Evolutionary conservation across 2,888 invertebrate species (phyloP).

Genomic region (Caenorhabditis angaria): DNA sequence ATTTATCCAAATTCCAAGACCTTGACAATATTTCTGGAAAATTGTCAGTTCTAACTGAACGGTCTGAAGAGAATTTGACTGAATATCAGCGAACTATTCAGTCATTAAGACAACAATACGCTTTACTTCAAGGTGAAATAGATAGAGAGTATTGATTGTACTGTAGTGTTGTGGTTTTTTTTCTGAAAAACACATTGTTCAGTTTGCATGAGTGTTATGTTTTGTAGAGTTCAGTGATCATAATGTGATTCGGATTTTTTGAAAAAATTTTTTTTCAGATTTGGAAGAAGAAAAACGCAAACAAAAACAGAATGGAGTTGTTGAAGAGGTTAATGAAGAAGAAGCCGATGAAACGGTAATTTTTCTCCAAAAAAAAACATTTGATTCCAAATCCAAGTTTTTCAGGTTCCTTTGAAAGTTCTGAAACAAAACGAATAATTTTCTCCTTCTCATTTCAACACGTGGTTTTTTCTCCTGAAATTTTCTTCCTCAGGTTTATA

Average conservation of each 20-base stretch:
- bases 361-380: constrained; percentile 6
- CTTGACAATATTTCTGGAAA: constrained; percentile 67
- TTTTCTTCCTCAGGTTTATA: neutral
- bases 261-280: constrained; percentile 35
- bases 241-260: neutral
- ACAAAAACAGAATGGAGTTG: constrained; percentile 40
- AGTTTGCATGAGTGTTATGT: constrained; percentile 15
- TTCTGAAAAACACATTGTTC: neutral
- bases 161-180: constrained; percentile 14
- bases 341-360: constrained; percentile 38
- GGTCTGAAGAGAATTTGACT: constrained; percentile 69
- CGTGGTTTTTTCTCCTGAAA: neutral
- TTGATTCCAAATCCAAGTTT: constrained; percentile 5
- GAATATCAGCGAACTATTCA: constrained; percentile 67
- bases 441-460: neutral
- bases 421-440: constrained; percentile 27
- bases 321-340: constrained; percentile 41
- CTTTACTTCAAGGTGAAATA: constrained; percentile 56
- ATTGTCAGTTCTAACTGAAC: constrained; percentile 69
- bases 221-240: constrained; percentile 7
- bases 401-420: constrained; percentile 35
- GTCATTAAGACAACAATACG: constrained; percentile 64
- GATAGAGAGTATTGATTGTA: constrained; percentile 24
- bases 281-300: constrained; percentile 52
- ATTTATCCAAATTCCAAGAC: constrained; percentile 42